phyloP scores from a whole-genome alignment of 2,888 invertebrate species.

The Abscondita cerata region DNA sequence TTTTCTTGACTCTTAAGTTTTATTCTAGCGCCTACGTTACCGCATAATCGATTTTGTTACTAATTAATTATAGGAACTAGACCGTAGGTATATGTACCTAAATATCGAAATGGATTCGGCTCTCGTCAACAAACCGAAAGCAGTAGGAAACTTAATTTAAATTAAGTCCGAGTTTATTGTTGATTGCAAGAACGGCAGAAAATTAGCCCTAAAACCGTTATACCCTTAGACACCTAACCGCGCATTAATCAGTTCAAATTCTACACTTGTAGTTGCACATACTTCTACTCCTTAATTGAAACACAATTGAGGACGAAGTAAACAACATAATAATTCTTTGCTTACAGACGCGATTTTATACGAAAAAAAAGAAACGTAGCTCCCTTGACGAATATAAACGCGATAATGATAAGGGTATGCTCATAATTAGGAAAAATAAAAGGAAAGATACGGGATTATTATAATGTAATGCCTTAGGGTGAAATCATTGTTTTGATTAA shows the following conservation, averaged over 20 bases:
- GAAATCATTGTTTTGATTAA: too few relatives aligned
- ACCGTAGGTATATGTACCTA: constrained; percentile 1
- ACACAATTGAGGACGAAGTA: too few relatives aligned
- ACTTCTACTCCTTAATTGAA: too few relatives aligned
- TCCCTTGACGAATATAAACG: too few relatives aligned
- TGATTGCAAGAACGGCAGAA: constrained; percentile 8
- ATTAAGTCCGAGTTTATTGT: constrained; percentile 6
- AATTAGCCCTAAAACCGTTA: not conserved
- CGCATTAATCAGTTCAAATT: not conserved
- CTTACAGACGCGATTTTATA: too few relatives aligned
- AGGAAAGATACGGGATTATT: too few relatives aligned
- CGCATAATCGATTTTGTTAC: constrained; percentile 1
- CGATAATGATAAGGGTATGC: too few relatives aligned
- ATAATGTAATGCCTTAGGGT: too few relatives aligned
- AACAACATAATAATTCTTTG: too few relatives aligned
- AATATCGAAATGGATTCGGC: constrained; percentile 7
- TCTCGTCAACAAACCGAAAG: not conserved
- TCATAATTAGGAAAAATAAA: too few relatives aligned
- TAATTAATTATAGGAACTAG: constrained; percentile 3
- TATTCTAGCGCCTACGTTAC: not conserved
- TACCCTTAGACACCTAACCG: not conserved
- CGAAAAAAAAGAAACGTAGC: too few relatives aligned
- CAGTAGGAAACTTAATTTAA: constrained; percentile 6
- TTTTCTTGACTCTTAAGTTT: too few relatives aligned
- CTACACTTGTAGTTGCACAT: not conserved